Conservation (phyloP, 1,140 invertebrate species). For the Mizuhopecten yessoensis region DNA sequence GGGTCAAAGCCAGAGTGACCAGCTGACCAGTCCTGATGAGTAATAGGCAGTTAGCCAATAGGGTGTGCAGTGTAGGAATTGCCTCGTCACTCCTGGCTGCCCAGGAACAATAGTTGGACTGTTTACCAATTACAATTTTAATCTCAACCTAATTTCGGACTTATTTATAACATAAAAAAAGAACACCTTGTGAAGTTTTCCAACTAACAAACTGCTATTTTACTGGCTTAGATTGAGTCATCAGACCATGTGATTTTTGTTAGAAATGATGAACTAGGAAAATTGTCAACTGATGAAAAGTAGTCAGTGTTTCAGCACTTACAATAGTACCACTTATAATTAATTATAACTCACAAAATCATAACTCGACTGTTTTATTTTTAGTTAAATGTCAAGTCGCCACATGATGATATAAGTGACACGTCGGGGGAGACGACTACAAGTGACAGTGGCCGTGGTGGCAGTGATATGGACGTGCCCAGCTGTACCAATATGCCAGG, state of each 20-base stretch:
- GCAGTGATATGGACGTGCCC: slow-evolving; percentile 74
- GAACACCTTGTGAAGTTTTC: neutral
- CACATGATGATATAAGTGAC: slow-evolving; percentile 73
- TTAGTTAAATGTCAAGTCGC: neutral
- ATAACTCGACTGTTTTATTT: neutral
- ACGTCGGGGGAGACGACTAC: slow-evolving; percentile 73
- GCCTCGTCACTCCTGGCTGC: neutral
- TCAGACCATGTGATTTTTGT: neutral
- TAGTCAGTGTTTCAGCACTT: too few species aligned
- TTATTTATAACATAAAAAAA: neutral
- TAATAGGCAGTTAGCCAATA: slow-evolving; percentile 14
- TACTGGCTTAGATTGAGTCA: neutral
- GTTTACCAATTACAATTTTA: neutral
- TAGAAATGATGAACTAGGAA: too few species aligned
- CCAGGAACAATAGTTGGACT: neutral
- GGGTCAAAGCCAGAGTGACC: neutral
- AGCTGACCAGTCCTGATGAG: slow-evolving; percentile 19
- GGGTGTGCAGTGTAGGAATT: neutral
- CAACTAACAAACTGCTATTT: neutral
- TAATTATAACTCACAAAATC: neutral
- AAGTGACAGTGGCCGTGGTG: slow-evolving; percentile 75
- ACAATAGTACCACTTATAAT: too few species aligned
- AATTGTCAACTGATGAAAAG: too few species aligned
- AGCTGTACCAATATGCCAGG: slow-evolving; percentile 54
- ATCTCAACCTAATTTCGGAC: neutral